Base-by-base conservation (phyloP, 2,797 vertebrate species). In the Hydrocynus forskahlii region DNA sequence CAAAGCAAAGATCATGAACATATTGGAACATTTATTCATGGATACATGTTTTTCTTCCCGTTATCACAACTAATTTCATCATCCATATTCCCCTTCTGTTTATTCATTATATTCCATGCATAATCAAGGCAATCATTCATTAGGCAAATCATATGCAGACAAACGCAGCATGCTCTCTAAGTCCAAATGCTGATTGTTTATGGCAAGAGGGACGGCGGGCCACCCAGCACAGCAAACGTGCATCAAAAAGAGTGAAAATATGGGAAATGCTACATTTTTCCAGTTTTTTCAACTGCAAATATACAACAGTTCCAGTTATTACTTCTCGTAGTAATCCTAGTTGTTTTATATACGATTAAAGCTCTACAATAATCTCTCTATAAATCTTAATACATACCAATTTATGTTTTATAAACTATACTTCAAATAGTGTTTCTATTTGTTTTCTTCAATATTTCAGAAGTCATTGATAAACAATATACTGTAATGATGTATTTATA, bases 81-180 rank as follows among this genome's bases (percentile, higher is more conserved):
- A 85, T 83, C 81, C 72, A 80, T 69, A 85, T 85, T 83, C 83
- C 81, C 79, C 64, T 79, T 76, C 76, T 83, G 87, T 86, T 86
- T 88, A 86, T 86, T 85, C 85, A 84, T 88, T 82, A 80, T 78
- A 81, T 73, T 80, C 83, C 71, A 75, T 68, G 74, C 79, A 80
- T 85, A 88, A 86, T 88, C 85, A 88, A 85, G 81, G 77, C 85
- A 82, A 81, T 88, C 83, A 79, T 80, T 88, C 81, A 88, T 86
- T 78, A 83, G 66, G 79, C 48, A 75, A 81, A 80, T 80, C 50
- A 57, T 75, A 73, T 75, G 76, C 81, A 78, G 85, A 79, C 78
- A 81, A 82, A 78, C 81, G 66, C 86, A 81, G 81, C 83, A 79
- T 81, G 81, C 35, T 19, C 9, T 85, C 74, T 55, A 45, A 62